Conservation (phyloP, 2,113 vertebrate genomes). For the Laterallus jamaicensis region DNA sequence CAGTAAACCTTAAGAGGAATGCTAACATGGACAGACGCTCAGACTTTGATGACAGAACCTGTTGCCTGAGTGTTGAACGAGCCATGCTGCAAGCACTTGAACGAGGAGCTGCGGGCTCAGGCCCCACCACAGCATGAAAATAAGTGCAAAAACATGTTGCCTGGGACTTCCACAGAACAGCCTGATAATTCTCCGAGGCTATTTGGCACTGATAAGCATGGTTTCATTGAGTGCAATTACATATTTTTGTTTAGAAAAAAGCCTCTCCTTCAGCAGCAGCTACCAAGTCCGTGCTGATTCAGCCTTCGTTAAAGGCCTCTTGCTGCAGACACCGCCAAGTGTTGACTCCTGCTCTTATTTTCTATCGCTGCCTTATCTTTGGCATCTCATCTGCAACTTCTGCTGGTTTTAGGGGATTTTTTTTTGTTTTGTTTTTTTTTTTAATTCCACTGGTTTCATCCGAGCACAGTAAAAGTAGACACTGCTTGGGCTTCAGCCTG, state of each 20-base stretch:
- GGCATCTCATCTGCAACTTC: constrained; percentile 49
- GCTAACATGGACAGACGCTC: background rate
- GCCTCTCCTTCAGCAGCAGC: constrained; percentile 29
- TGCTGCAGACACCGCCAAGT: background rate
- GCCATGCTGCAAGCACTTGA: background rate
- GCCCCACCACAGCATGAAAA: background rate
- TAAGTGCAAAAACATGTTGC: background rate
- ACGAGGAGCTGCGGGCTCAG: background rate
- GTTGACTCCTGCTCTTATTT: constrained; percentile 36
- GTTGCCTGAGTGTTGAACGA: background rate
- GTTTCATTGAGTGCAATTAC: background rate
- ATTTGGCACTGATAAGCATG: background rate
- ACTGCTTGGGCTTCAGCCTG: background rate
- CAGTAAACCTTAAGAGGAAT: background rate
- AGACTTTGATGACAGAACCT: background rate
- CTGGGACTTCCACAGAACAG: background rate
- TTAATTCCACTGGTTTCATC: background rate
- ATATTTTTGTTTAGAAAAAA: background rate
- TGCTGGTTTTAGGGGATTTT: background rate
- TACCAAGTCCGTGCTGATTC: constrained; percentile 21
- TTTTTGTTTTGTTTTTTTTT: background rate
- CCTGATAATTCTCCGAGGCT: background rate
- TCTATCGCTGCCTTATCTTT: constrained; percentile 51
- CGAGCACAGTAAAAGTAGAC: background rate
- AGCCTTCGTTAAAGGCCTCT: constrained; percentile 47